Percentiles rank a stretch among this genome's conserved stretches.
These are phyloP conservation scores for Dunckerocampus dactyliophorus DNA, from an alignment of 2,113 vertebrate genomes.

Conservation along the genomic window DNA sequence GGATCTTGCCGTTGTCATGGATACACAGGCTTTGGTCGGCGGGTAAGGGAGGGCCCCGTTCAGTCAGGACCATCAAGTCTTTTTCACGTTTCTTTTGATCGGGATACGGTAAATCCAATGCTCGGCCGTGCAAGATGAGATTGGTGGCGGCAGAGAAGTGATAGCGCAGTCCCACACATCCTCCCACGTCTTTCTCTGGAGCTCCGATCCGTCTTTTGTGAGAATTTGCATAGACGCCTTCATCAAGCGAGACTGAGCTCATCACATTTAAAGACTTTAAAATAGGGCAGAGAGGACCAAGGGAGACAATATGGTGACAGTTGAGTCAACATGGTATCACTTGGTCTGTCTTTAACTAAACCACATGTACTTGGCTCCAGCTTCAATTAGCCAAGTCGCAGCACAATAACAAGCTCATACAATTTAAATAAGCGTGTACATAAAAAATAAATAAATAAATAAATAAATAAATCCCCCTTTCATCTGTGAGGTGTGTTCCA, in stretches of 20 bases:
- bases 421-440: conserved; percentile 57
- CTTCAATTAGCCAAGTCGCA: conserved; percentile 57
- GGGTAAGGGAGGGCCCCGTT: conserved; percentile 40
- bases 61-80: conserved; percentile 47
- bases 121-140: conserved; percentile 36
- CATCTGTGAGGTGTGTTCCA: conserved; percentile 43
- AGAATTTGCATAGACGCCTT: conserved; percentile 47
- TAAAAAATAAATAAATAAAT: too few relatives aligned
- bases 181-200: conserved; percentile 42
- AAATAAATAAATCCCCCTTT: conserved; percentile 51
- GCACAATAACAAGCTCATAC: conserved; percentile 56
- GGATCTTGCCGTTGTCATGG: conserved; percentile 69
- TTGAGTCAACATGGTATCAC: background rate
- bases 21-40: conserved; percentile 61
- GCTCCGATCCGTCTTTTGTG: conserved; percentile 48
- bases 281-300: background rate
- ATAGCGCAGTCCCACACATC: conserved; percentile 48
- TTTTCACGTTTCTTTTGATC: conserved; percentile 31
- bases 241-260: conserved; percentile 38
- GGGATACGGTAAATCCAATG: conserved; percentile 49
- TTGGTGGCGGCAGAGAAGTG: conserved; percentile 21
- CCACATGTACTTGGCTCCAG: conserved; percentile 28
- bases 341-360: conserved; percentile 7
- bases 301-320: background rate
- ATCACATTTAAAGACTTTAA: conserved; percentile 7